Conservation (phyloP, 2,113 vertebrate species). For the Scartelaos histophorus region DNA sequence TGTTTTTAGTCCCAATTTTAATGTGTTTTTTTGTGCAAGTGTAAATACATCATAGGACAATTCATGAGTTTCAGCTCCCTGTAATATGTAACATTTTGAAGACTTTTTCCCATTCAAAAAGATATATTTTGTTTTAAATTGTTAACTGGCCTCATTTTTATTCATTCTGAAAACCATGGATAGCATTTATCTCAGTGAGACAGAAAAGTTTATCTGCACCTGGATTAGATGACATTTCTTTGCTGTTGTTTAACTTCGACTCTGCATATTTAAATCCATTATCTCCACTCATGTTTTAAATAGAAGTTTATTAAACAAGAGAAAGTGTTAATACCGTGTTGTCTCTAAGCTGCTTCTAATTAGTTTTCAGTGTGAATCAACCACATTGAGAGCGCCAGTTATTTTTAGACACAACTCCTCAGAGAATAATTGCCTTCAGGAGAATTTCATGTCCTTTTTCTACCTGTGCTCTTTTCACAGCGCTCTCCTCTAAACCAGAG, state of each 20-base stretch:
- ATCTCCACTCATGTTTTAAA: background rate
- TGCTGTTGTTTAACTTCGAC: background rate
- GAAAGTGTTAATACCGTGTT: background rate
- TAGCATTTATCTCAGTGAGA: background rate
- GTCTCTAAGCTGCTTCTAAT: background rate
- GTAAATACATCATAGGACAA: no score
- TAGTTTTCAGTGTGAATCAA: background rate
- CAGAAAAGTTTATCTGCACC: background rate
- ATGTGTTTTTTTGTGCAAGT: no score
- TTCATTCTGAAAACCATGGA: no score
- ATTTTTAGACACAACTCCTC: background rate
- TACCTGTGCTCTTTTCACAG: constrained; percentile 37
- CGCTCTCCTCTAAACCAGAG: constrained; percentile 14
- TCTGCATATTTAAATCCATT: background rate
- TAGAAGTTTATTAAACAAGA: background rate
- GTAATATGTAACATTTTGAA: no score
- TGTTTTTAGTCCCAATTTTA: background rate
- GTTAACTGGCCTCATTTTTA: no score
- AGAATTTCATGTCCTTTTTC: background rate
- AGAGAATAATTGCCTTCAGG: constrained; percentile 7
- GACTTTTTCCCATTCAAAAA: no score
- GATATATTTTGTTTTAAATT: no score
- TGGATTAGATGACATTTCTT: background rate
- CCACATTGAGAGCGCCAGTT: background rate
- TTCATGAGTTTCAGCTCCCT: no score